phyloP scores from a whole-genome alignment of 2,113 vertebrate genomes.

The Xiphophorus maculatus region DNA sequence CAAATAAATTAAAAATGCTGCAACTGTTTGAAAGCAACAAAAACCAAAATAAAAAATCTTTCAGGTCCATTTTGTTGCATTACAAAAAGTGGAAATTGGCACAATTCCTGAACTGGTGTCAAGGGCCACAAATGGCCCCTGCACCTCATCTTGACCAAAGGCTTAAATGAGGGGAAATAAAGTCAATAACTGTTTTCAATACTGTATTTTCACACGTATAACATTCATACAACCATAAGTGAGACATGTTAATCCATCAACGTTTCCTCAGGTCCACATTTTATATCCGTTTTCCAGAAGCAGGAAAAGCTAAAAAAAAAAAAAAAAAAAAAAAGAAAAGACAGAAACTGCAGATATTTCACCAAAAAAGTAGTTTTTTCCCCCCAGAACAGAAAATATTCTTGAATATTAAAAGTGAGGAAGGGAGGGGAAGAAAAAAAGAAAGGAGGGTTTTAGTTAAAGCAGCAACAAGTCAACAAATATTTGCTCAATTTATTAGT shows the following conservation, averaged over 20 bases:
- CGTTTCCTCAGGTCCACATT: conserved; percentile 20
- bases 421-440: background rate
- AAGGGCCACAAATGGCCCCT: too few species aligned
- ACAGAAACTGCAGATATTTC: conserved; percentile 16
- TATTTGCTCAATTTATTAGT: conserved; percentile 26
- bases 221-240: conserved; percentile 28
- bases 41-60: too few species aligned
- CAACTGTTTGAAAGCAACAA: too few species aligned
- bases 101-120: too few species aligned
- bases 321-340: background rate
- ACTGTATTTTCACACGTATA: conserved; percentile 59
- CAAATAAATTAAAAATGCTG: too few species aligned
- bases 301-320: background rate
- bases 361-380: conserved; percentile 4
- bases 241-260: background rate
- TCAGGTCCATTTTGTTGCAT: too few species aligned
- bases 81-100: too few species aligned
- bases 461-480: conserved; percentile 50
- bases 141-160: too few species aligned
- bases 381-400: background rate
- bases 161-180: background rate
- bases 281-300: conserved; percentile 15
- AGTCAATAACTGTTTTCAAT: background rate
- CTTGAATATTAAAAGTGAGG: too few species aligned
- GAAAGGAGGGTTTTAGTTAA: conserved; percentile 27